Evolutionary conservation across 2,797 vertebrate species (phyloP), one percentile per base, ranked within the genome.

Genomic region (Delichon dasypus): DNA sequence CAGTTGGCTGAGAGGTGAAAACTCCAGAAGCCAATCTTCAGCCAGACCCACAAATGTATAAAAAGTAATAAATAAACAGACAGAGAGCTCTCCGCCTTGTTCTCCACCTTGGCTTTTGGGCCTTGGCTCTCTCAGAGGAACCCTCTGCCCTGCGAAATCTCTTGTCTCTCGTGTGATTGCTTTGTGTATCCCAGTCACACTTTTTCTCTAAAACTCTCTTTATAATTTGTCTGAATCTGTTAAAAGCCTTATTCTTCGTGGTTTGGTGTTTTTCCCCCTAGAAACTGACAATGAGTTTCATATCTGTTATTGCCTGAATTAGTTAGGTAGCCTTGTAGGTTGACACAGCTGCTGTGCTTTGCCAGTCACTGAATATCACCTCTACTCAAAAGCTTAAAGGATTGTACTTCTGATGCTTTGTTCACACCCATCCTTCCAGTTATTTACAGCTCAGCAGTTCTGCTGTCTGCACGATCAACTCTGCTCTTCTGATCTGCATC

Each of bases 391-490:
- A 55, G n/a, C 53, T 85, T 54, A 73, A 85, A 91, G 26, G 42
- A 40, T 8, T 77, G 29, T 60, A 30, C 16, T 78, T 81, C 55
- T 6, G 7, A 76, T 62, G 51, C 34, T 76, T 82, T 70, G 48
- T 68, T 91, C 82, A 80, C 72, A 64, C 48, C 76, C 79, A 64
- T 79, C 72, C 75, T 95, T 89, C 89, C 73, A 62, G 51, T 72
- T 91, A 74, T 96, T 96, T 95, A 70, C 89, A 94, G 48, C 88
- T 82, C 87, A 88, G 89, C 88, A 80, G 79, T 91, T 89, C 42
- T 16, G 14, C 51, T 85, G 44, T 60, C 68, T 85, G 67, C 51
- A 64, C 55, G 53, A 83, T 73, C 67, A 82, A 21, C 48, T 92
- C 55, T 76, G 74, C 25, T 85, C 27, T 74, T 90, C 84, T 79